phyloP scores from a whole-genome alignment of 35 echinoderm and acorn worm species.

The Eucidaris tribuloides region DNA sequence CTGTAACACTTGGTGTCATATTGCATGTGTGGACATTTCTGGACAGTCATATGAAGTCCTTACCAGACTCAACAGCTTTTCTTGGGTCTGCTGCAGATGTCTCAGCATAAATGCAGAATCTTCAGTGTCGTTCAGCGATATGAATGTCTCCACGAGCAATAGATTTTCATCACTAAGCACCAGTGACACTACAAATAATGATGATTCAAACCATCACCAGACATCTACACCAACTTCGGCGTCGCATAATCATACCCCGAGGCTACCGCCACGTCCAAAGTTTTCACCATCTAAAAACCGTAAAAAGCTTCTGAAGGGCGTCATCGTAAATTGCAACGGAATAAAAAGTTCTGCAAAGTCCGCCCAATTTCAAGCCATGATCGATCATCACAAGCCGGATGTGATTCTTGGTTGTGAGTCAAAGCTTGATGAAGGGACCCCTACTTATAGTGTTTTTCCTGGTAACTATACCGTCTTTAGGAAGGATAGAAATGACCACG shows the following conservation, averaged over 20 bases:
- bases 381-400: constrained; percentile 37
- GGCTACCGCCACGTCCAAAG: neutral
- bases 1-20: constrained; percentile 48
- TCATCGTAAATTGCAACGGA: constrained; percentile 35
- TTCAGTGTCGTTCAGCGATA: neutral
- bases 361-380: neutral
- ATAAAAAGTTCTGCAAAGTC: constrained; percentile 16
- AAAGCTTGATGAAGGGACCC: constrained; percentile 20
- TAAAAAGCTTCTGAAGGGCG: constrained; percentile 7
- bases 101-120: neutral
- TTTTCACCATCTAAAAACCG: constrained; percentile 7
- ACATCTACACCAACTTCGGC: neutral
- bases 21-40: constrained; percentile 25
- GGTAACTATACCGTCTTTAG: constrained; percentile 25
- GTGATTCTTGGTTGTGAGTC: constrained; percentile 53
- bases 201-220: neutral
- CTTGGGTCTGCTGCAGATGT: constrained; percentile 41
- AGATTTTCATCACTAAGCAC: neutral
- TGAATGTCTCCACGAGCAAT: neutral
- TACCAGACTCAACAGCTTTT: neutral
- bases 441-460: constrained; percentile 49
- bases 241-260: neutral
- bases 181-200: neutral
- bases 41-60: constrained; percentile 10
- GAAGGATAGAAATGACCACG: constrained; percentile 37